Evolutionary conservation across 2,113 vertebrate species (phyloP), one percentile per base, ranked within the genome.

Genomic region (Perca fluviatilis): DNA sequence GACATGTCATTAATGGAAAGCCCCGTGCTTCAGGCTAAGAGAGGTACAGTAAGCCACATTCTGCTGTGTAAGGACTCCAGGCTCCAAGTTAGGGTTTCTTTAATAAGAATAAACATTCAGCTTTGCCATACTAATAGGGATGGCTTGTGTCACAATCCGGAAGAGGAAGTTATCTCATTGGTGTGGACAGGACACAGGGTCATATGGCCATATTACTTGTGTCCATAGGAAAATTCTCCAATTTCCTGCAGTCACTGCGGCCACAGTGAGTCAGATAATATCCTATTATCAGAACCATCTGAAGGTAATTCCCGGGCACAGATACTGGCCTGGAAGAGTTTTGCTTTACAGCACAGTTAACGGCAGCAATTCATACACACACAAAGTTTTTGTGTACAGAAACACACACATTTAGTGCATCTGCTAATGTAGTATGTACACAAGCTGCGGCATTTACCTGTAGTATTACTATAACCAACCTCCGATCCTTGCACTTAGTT

Each of bases 201-300:
- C 87, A 79, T 67, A 77, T 84, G 83, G 77, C 82, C 63, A 40
- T 46, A 58, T 67, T 77, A 86, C 66, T 83, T 19, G 68, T 66
- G 86, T 89, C 84, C 86, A 76, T 75, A 80, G 83, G 72, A 86
- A 91, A 90, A 91, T 91, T 86, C 81, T 85, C 80, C 82, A 94
- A 93, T 95, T 93, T 95, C 94, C 93, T 94, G 89, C 75, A 86
- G 78, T 74, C 53, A 86, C 76, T 74, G 74, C 18, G 66, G 84
- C 77, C 84, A 70, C 83, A 75, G 80, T 66, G 77, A 82, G 81
- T 72, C 36, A 54, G 58, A 89, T 91, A 85, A 89, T 83, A 90
- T 85, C 76, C 75, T 70, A 3, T 43, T 81, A 90, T 93, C 80
- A 77, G 57, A 80, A 83, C 83, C 90, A 91, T 87, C 86, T 94